Evolutionary conservation across 2,888 invertebrate species (phyloP), one percentile per base, ranked within the genome.

Genomic region (Cancer borealis): DNA sequence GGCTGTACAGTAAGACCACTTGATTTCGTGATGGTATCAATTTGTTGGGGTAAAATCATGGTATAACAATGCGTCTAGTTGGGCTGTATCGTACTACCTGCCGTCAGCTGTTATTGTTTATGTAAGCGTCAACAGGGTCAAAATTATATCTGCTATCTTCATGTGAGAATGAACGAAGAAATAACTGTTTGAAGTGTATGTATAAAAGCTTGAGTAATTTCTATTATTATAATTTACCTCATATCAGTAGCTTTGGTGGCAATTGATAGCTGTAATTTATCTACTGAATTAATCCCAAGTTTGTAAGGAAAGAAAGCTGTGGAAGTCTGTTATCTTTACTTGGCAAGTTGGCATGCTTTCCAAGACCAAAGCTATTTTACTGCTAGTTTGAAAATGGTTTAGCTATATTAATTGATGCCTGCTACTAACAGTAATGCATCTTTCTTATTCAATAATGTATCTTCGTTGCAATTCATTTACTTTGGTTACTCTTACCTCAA

Each of bases 41-140:
- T 39, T 30, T 17, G 39, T 30, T 39, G 84, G 14, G 30, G 84
- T 14, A 84, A 39, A 30, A 30, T 73, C 73, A 84, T 84, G 84
- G 39, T 39, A 84, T 14, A 12, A 14, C 84, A 14, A 12, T 30
- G 14, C 39, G 39, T 14, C 39, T 39, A 30, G 39, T 3, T 39
- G 26, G 39, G 39, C 39, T 39, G 39, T 39, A 39, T 26, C 73
- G 73, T 21, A 60, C 60, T 21, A 60, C 21, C 73, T 10, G 73
- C 73, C 73, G 73, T 10, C 73, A 79, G 73, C 73, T 79, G 73
- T 26, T 79, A 10, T 79, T 79, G 73, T 79, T 79, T 79, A 79
- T 26, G 10, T 79, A 10, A 26, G 73, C 73, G 26, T 10, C 60
- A 60, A 17, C 60, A 60, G 60, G 60, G 60, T 60, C 60, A 60